These are phyloP conservation scores for Catalaphyllia jardinei DNA, from an alignment of 64 coral and sea anemone genomes.

Conservation along the genomic window DNA sequence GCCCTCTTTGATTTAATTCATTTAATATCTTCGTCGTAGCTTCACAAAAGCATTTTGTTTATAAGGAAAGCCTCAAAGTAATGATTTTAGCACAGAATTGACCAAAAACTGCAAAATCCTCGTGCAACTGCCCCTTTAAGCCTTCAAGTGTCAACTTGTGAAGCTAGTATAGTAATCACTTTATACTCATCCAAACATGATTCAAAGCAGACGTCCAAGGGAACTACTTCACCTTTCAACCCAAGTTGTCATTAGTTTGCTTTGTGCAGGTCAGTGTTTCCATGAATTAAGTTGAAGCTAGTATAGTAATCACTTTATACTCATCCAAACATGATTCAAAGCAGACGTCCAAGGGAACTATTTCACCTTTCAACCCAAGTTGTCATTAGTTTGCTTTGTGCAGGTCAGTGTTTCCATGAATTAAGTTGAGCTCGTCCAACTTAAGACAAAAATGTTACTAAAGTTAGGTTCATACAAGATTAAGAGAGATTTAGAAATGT, in stretches of 20 bases:
- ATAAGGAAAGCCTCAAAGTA: too few relatives aligned
- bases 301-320: too few relatives aligned
- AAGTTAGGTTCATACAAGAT: background rate
- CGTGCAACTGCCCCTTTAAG: too few relatives aligned
- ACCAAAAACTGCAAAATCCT: too few relatives aligned
- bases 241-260: background rate
- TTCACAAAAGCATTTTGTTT: too few relatives aligned
- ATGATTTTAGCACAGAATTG: too few relatives aligned
- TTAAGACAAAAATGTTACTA: too few relatives aligned
- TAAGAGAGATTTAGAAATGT: background rate
- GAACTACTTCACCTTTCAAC: background rate
- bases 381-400: background rate
- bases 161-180: too few relatives aligned
- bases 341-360: background rate
- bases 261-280: background rate
- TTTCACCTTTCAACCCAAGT: background rate
- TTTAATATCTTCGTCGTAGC: too few relatives aligned
- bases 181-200: background rate
- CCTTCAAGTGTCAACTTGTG: too few relatives aligned
- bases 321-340: background rate
- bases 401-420: background rate
- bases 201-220: background rate
- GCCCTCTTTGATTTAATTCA: too few relatives aligned
- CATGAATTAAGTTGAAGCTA: background rate
- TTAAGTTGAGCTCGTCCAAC: background rate